Evolutionary conservation across 35 echinoderm and acorn worm species (phyloP).

Genomic region (Lytechinus pictus): DNA sequence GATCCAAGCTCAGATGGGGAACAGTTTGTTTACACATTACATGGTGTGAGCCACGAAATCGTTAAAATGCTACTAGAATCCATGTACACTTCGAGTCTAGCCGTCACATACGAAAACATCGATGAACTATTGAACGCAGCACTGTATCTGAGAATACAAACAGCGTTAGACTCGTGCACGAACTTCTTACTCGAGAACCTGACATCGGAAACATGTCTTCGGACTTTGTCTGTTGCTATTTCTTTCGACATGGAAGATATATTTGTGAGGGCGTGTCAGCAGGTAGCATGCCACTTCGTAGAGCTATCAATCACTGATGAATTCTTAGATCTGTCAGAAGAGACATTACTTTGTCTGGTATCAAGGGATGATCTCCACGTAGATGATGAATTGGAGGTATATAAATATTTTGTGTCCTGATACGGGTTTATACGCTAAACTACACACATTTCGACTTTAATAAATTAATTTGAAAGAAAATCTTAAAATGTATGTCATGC

Average conservation of each 20-base stretch:
- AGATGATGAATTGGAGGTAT: constrained; percentile 69
- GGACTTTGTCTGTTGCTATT: constrained; percentile 68
- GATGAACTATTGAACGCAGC: constrained; percentile 80
- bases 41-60: constrained; percentile 80
- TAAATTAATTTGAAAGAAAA: too few relatives aligned
- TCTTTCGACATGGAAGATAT: constrained; percentile 76
- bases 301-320: constrained; percentile 60
- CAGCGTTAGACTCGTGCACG: constrained; percentile 70
- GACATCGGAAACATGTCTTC: constrained; percentile 63
- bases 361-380: constrained; percentile 80
- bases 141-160: constrained; percentile 71
- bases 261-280: constrained; percentile 64
- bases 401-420: too few relatives aligned
- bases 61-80: constrained; percentile 81
- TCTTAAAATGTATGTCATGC: too few relatives aligned
- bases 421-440: too few relatives aligned
- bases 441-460: too few relatives aligned
- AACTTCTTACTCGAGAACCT: constrained; percentile 79
- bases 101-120: constrained; percentile 71
- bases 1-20: constrained; percentile 61
- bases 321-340: constrained; percentile 70
- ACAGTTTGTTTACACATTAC: constrained; percentile 80
- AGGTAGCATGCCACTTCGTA: constrained; percentile 72
- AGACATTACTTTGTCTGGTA: constrained; percentile 61
- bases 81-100: constrained; percentile 82